Evolutionary conservation across 2,797 vertebrate species (phyloP), one percentile per base, ranked within the genome.

Genomic region (Hirundo rustica): DNA sequence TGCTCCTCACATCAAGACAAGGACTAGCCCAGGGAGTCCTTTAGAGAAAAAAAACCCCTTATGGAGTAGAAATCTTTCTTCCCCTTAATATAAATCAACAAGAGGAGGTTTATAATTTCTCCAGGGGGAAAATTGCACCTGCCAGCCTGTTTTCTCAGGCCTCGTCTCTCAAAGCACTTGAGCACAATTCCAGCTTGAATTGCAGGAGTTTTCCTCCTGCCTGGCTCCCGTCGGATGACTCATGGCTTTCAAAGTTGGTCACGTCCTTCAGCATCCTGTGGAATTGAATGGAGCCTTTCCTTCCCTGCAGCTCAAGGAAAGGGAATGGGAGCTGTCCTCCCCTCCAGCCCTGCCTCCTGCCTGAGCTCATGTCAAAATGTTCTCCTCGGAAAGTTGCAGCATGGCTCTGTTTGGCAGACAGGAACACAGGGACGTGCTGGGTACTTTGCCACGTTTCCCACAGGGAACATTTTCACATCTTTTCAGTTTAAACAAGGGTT

Each of bases 301-400:
- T 58, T 73, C 67, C 64, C 27, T 23, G 66, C 54, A 88, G 74
- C 67, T 81, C 74, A 51, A 79, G 73, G 85, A 88, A 60, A 68
- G 4, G 13, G 83, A 51, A 88, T 7, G 3, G 3, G 76, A 92
- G 55, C 70, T n/a, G 18, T 18, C 62, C 58, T 77, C 30, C 58
- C 81, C 72, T 51, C 44, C 40, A 91, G 20, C 83, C 47, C 75
- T 86, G 72, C 65, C 78, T 93, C 45, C 73, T 91, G 76, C 83
- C 71, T 26, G 11, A 86, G 83, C 83, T 84, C 19, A 0, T 90
- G 94, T 95, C 96, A 96, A 87, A 87, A 93, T 2, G 94, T 76
- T 96, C 95, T 71, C 53, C 36, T 87, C 27, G 66, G 29, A 1
- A 60, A 81, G 64, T 2, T 25, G 51, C 8, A 3, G 65, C 42